Base-by-base conservation (phyloP, 2,888 invertebrate species). In the Chesias legatella region DNA sequence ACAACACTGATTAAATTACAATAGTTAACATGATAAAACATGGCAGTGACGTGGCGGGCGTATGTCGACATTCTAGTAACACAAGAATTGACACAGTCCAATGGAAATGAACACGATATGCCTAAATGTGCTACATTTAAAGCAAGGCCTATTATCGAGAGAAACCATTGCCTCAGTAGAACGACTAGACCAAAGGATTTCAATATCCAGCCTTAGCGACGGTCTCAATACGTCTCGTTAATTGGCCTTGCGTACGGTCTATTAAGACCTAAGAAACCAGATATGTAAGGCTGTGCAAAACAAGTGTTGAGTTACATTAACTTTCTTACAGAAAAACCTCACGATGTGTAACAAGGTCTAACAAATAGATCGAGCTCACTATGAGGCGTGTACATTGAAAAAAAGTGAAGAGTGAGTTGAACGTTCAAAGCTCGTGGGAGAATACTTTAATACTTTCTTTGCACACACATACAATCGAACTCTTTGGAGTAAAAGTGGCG, bases 21-120 rank as follows among this genome's bases (percentile, higher is more conserved):
- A 42, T 63, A 64, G 56, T 55, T 72, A 64, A 68, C 55, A 63
- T 56, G 59, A 58, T 66, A 65, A 66, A 64, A 66, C 64, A 74
- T 77, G 82, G 81, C 82, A 83, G 83, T 67, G 73, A 74, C 60
- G 79, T 79, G 82, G 79, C 73, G 85, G 86, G 74, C 88, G 73
- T 88, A 90, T 91, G 90, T 90, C 86, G 79, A 88, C 75, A 90
- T 90, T 91, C 91, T 91, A 90, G 89, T 81, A 86, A 78, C 73
- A 88, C 81, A 89, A 91, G 91, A 91, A 91, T 89, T 89, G 91
- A 91, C 91, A 89, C 90, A 91, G 90, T 90, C 90, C 86, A 81
- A 70, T 83, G 74, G 61, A 67, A 80, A 77, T 71, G 71, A 82
- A 81, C 77, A 79, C 71, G 81, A 77, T 80, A 81, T 67, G 63